Conservation (phyloP, 2,888 invertebrate species). For the Drosophila meridionalis region DNA sequence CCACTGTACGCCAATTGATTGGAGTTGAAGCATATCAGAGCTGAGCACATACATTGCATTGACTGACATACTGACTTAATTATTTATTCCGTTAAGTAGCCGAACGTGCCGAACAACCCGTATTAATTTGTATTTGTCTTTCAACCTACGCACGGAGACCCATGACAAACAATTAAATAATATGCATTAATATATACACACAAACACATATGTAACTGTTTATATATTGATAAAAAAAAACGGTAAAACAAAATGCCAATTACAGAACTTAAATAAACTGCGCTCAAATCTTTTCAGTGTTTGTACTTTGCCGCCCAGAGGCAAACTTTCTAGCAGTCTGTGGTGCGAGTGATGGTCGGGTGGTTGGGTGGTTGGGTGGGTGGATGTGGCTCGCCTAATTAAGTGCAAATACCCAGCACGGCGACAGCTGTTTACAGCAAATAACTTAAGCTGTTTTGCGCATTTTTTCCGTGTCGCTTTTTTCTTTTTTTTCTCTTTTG, state of each 20-base stretch:
- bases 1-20: conserved; percentile 28
- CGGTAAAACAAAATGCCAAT: conserved; percentile 27
- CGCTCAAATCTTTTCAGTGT: conserved; percentile 24
- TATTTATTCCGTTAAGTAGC: conserved; percentile 43
- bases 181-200: conserved; percentile 19
- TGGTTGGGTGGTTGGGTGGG: conserved; percentile 2
- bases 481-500: conserved; percentile 17
- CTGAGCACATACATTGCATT: conserved; percentile 31
- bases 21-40: conserved; percentile 17
- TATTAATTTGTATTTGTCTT: conserved; percentile 21
- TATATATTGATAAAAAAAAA: conserved; percentile 36
- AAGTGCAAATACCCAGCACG: conserved; percentile 44
- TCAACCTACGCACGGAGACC: conserved; percentile 12
- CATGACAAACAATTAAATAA: conserved; percentile 64
- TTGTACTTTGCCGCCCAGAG: conserved; percentile 35
- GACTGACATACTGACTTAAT: conserved; percentile 72
- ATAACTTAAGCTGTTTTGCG: conserved; percentile 45
- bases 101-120: conserved; percentile 50
- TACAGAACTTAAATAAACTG: conserved; percentile 21
- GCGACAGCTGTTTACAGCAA: conserved; percentile 40
- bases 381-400: conserved; percentile 39
- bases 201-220: neutral
- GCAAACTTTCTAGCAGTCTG: neutral
- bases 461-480: conserved; percentile 1
- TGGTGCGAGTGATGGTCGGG: neutral